phyloP scores from a whole-genome alignment of 2,113 vertebrate genomes.

The Heloderma charlesbogerti region DNA sequence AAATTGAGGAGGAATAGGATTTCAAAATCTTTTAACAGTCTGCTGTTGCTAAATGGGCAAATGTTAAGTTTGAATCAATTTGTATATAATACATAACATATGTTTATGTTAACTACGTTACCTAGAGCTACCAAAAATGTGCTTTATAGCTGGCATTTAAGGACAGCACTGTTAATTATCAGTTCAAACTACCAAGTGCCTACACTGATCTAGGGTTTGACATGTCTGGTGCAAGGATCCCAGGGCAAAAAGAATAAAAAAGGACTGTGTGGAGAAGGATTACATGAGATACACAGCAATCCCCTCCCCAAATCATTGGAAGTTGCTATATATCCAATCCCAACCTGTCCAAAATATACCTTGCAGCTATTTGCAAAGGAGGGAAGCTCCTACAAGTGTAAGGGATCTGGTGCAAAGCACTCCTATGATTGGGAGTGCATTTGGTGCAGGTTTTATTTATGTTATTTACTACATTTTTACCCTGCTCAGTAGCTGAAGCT shows the following conservation, averaged over 20 bases:
- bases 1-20: background rate
- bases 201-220: background rate
- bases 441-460: background rate
- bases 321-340: background rate
- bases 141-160: background rate
- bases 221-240: background rate
- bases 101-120: background rate
- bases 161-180: background rate
- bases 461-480: too few species aligned
- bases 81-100: background rate
- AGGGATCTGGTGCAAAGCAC: background rate
- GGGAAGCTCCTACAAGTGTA: background rate
- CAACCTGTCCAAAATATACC: background rate
- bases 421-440: background rate
- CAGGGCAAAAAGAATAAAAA: too few species aligned
- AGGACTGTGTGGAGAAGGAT: background rate
- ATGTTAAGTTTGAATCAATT: background rate
- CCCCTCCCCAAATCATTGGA: background rate
- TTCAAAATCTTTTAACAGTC: background rate
- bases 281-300: background rate
- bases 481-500: too few species aligned
- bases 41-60: background rate
- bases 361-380: background rate
- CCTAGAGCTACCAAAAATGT: background rate
- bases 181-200: too few species aligned